These are phyloP conservation scores for Drosophila guanche DNA, from an alignment of 1,140 invertebrate species.

Conservation along the genomic window DNA sequence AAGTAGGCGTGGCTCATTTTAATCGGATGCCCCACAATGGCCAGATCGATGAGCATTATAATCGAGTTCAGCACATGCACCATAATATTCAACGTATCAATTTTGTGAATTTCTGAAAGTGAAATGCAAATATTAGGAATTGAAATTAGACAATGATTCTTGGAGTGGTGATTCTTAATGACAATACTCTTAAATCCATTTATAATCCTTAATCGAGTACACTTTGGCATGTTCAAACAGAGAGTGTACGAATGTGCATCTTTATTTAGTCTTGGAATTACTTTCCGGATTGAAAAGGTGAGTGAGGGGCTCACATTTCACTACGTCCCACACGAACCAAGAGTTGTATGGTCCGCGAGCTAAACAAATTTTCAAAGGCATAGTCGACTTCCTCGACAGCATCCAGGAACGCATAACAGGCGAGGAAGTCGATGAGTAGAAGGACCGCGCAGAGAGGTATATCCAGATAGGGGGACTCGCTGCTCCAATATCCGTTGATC, in stretches of 20 bases:
- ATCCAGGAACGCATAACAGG: slow-evolving; percentile 22
- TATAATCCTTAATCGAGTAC: background rate
- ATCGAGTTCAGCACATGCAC: slow-evolving; percentile 88
- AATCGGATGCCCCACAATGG: slow-evolving; percentile 87
- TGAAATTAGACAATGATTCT: background rate
- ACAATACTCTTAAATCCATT: no score
- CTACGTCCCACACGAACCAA: background rate
- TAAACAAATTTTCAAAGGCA: background rate
- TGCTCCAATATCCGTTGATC: slow-evolving; percentile 28
- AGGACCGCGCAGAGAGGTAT: slow-evolving; percentile 44
- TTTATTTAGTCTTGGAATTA: no score
- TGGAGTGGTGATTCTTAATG: no score
- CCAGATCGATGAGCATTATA: slow-evolving; percentile 88
- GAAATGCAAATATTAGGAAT: background rate
- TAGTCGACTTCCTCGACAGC: background rate
- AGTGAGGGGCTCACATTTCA: background rate
- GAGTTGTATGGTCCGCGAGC: background rate
- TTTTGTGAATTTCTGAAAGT: slow-evolving; percentile 69
- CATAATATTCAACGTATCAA: slow-evolving; percentile 87
- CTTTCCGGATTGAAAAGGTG: no score
- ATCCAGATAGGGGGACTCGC: slow-evolving; percentile 18
- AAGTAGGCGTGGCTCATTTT: slow-evolving; percentile 87
- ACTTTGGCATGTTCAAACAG: background rate
- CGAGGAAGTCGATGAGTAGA: slow-evolving; percentile 49
- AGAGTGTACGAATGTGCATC: no score